These are phyloP conservation scores for Crematogaster levior DNA, from an alignment of 2,888 invertebrate species.

Conservation along the genomic window DNA sequence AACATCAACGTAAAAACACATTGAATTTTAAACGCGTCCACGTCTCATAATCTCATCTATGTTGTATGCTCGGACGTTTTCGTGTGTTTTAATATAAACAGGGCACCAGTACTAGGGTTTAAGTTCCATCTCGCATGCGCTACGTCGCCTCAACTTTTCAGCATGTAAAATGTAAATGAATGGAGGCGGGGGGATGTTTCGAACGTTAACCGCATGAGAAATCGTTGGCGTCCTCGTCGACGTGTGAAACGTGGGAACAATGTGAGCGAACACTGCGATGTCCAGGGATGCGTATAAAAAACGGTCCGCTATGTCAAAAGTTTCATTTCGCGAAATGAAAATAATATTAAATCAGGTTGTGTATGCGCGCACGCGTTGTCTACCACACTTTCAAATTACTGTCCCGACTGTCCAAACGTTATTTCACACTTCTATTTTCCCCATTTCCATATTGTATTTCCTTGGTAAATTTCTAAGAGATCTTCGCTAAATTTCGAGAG, in stretches of 20 bases:
- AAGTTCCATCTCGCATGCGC: slow-evolving; percentile 53
- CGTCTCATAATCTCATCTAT: slow-evolving; percentile 45
- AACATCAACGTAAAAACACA: slow-evolving; percentile 45
- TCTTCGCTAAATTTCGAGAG: no score
- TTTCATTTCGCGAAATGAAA: slow-evolving; percentile 74
- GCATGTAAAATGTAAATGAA: slow-evolving; percentile 59
- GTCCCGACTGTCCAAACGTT: slow-evolving; percentile 21
- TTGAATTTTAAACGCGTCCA: slow-evolving; percentile 51
- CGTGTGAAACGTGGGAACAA: slow-evolving; percentile 60
- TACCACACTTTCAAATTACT: slow-evolving; percentile 63
- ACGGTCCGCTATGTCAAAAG: slow-evolving; percentile 54
- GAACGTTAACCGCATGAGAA: slow-evolving; percentile 59
- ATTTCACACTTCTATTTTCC: slow-evolving; percentile 44
- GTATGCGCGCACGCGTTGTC: slow-evolving; percentile 53
- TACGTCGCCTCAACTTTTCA: slow-evolving; percentile 53
- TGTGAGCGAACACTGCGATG: slow-evolving; percentile 15
- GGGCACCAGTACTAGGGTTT: slow-evolving; percentile 37
- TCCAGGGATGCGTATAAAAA: slow-evolving; percentile 41
- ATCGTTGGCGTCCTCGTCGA: slow-evolving; percentile 40
- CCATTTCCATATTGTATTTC: background rate
- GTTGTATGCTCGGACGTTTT: slow-evolving; percentile 43
- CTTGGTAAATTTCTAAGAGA: background rate
- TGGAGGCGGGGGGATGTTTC: slow-evolving; percentile 39
- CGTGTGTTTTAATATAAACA: slow-evolving; percentile 55
- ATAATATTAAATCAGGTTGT: slow-evolving; percentile 71